A percentile compares a stretch with the other conserved stretches of the same genome.
These are phyloP conservation scores for Maniola hyperantus DNA, from an alignment of 2,888 invertebrate species.

Conservation along the genomic window DNA sequence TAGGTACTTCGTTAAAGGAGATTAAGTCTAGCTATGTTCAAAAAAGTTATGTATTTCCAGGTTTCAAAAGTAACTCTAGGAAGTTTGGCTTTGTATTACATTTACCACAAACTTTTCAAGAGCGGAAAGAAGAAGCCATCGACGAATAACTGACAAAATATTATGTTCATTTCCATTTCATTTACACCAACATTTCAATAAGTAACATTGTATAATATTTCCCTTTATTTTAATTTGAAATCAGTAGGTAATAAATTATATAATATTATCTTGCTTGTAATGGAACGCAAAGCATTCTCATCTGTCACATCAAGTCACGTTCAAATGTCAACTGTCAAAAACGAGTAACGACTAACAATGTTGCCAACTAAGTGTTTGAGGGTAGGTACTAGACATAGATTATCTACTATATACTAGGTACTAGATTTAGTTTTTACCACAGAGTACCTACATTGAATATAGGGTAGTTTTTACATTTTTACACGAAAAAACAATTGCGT, in stretches of 20 bases:
- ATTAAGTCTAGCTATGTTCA: no score
- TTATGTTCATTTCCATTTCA: not conserved
- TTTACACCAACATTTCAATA: not conserved
- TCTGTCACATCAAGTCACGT: not conserved
- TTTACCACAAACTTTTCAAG: slow-evolving; percentile 65
- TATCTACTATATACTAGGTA: no score
- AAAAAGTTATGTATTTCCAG: no score
- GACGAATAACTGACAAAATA: not conserved
- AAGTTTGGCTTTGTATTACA: slow-evolving; percentile 55
- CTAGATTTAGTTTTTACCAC: no score
- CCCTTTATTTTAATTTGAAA: no score
- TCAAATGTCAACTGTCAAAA: slow-evolving; percentile 19
- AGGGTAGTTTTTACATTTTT: no score
- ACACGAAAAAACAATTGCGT: no score
- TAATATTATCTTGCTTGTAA: slow-evolving; percentile 12
- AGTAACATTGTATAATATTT: not conserved
- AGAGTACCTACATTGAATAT: no score
- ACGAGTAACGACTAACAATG: slow-evolving; percentile 32
- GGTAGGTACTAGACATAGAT: no score
- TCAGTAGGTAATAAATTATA: no score
- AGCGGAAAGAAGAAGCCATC: slow-evolving; percentile 50
- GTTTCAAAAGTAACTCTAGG: slow-evolving; percentile 71
- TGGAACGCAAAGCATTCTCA: slow-evolving; percentile 26
- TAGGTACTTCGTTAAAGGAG: not conserved
- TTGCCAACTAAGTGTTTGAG: no score